Evolutionary conservation across 2,888 invertebrate genomes (phyloP), one percentile per base, ranked within the genome.

Genomic region (Polyommatus icarus): DNA sequence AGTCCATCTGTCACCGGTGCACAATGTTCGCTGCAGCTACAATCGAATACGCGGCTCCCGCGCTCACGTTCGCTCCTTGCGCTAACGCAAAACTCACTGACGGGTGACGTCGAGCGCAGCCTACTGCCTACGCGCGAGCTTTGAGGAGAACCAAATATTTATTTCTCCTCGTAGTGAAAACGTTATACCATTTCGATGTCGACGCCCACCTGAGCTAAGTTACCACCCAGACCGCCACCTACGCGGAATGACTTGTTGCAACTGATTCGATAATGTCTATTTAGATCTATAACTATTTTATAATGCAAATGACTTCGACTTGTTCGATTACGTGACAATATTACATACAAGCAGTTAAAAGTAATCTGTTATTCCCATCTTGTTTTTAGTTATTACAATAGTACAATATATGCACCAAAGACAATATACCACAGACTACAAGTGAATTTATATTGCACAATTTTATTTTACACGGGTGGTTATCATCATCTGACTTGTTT

Each of bases 101-200:
- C 78, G 76, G 78, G 80, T 75, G 81, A 78, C 79, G 77, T 79
- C 80, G 59, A 77, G 78, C 77, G 71, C 81, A 79, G 82, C 85
- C 86, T 83, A 84, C 83, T 84, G 82, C 85, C 86, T 83, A 84
- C 83, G 84, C 86, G 84, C 80, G 83, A 82, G 84, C 80, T 80
- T 82, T 80, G 84, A 79, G 77, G 77, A 78, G 78, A 78, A 76
- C 79, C 76, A 88, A 82, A 90, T 90, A 91, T 87, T 87, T 91
- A 90, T 89, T 89, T 90, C 90, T 88, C 91, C 89, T 89, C 85
- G 86, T 87, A 88, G 86, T 88, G 88, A 91, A 91, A 87, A 91
- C 91, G 90, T 87, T 87, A 83, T 82, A 90, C 88, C 85, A 87
- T 89, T 89, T 90, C 87, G 88, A 89, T 88, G 89, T 90, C 89